Evolutionary conservation across 1,140 invertebrate genomes (phyloP).

Genomic region (Platyura marginata): DNA sequence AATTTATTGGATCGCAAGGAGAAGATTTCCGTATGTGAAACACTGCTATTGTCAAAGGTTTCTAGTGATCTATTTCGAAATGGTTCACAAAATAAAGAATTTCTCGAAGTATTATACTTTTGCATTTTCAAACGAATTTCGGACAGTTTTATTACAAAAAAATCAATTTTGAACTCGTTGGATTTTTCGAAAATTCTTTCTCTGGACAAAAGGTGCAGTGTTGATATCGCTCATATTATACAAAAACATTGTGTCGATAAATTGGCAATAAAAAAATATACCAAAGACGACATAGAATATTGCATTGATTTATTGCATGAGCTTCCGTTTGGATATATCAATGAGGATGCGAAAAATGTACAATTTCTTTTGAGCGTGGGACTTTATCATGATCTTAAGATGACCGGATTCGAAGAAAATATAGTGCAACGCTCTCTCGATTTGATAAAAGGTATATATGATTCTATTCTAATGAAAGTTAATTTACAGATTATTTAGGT

Average conservation of each 20-base stretch:
- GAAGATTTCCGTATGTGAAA: background rate
- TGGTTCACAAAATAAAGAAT: background rate
- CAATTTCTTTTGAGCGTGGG: background rate
- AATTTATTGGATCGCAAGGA: background rate
- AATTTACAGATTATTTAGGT: background rate
- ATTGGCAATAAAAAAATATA: background rate
- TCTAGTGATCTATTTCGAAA: background rate
- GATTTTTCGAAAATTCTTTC: constrained; percentile 4
- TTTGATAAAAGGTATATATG: background rate
- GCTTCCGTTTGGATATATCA: background rate
- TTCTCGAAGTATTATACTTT: background rate
- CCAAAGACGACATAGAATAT: background rate
- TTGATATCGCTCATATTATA: constrained; percentile 6
- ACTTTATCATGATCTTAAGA: background rate
- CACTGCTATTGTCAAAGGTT: background rate
- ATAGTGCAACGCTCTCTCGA: background rate
- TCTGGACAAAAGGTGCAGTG: constrained; percentile 1
- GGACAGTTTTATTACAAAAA: no score
- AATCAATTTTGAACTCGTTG: background rate
- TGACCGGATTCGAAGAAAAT: background rate
- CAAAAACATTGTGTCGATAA: constrained; percentile 4
- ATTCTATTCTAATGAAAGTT: background rate
- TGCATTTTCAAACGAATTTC: background rate
- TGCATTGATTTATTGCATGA: background rate
- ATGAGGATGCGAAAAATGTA: background rate